Percentiles rank a stretch among this genome's conserved stretches.
Conservation (phyloP, 2,888 invertebrate species). For the Mimachlamys varia region DNA sequence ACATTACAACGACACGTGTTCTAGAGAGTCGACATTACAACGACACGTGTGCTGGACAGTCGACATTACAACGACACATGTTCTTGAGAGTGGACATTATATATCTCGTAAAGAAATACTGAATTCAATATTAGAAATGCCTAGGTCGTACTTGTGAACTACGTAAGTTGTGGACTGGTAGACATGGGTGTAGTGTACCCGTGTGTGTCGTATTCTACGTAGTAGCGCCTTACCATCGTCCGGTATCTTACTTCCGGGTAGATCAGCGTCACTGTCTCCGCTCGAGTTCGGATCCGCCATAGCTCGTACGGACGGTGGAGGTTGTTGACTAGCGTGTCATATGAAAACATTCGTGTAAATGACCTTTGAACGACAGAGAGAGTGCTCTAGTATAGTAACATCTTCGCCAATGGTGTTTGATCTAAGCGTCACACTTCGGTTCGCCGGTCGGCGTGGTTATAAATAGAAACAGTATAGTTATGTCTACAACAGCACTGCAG, state of each 20-base stretch:
- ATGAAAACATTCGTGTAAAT: background rate
- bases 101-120: too few species aligned
- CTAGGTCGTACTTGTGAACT: too few species aligned
- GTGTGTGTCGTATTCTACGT: background rate
- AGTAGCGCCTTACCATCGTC: background rate
- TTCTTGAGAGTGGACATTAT: too few species aligned
- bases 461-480: background rate
- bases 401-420: background rate
- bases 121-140: too few species aligned
- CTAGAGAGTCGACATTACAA: too few species aligned
- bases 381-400: background rate
- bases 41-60: too few species aligned
- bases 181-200: too few species aligned
- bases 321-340: background rate
- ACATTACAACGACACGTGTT: too few species aligned
- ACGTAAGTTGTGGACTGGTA: too few species aligned
- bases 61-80: background rate
- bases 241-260: slow-evolving; percentile 17
- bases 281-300: background rate
- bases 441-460: background rate
- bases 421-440: slow-evolving; percentile 2
- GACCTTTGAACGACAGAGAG: background rate
- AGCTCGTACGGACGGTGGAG: background rate
- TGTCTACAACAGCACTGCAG: background rate
- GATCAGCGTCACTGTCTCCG: background rate